Conservation (phyloP, 2,888 invertebrate genomes). For the Eupithecia inturbata region DNA sequence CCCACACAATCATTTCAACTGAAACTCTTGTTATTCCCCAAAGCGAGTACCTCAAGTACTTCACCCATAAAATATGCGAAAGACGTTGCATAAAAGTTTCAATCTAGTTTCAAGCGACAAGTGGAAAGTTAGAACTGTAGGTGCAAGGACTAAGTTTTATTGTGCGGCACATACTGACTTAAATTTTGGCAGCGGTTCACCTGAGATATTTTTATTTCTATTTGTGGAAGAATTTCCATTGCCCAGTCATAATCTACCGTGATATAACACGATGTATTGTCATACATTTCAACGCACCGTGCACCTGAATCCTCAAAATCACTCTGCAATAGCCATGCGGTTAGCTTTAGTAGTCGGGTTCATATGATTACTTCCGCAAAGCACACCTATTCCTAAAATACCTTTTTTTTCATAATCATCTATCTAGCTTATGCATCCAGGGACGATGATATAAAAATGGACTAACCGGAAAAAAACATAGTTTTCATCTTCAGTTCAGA, state of each 20-base stretch:
- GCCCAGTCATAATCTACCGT: background rate
- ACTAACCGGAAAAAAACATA: no score
- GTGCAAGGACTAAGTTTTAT: constrained; percentile 44
- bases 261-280: background rate
- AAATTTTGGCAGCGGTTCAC: constrained; percentile 36
- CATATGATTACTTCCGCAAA: no score
- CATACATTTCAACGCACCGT: background rate
- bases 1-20: constrained; percentile 6
- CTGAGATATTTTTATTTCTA: constrained; percentile 30
- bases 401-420: no score
- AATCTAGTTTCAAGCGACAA: constrained; percentile 47
- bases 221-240: background rate
- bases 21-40: constrained; percentile 32
- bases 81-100: constrained; percentile 45
- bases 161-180: constrained; percentile 34
- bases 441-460: no score
- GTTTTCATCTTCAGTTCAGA: no score
- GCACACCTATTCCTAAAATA: no score
- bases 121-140: constrained; percentile 40
- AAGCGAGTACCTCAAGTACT: constrained; percentile 31
- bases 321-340: no score
- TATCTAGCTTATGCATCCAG: no score
- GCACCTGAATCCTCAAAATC: background rate
- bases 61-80: constrained; percentile 45
- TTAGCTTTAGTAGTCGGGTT: no score